Evolutionary conservation across 2,113 vertebrate genomes (phyloP).

Genomic region (Miniopterus natalensis): DNA sequence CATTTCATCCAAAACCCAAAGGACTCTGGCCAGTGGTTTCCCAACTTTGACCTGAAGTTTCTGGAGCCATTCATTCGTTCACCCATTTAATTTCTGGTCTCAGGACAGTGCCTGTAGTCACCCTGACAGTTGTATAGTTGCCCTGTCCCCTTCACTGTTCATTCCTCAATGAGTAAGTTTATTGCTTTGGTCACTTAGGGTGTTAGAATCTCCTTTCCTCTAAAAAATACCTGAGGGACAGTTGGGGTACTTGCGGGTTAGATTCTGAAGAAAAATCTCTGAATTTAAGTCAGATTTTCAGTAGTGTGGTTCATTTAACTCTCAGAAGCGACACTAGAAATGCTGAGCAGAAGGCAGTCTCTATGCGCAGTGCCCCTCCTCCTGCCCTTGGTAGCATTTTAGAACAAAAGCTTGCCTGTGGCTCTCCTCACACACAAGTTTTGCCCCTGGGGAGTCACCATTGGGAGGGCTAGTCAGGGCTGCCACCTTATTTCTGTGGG

Average conservation of each 20-base stretch:
- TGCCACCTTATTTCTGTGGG: constrained; percentile 62
- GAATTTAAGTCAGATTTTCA: neutral
- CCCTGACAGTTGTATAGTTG: neutral
- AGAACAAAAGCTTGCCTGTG: constrained; percentile 63
- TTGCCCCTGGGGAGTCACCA: constrained; percentile 9
- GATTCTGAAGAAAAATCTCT: neutral
- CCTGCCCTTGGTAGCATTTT: constrained; percentile 58
- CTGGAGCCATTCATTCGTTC: neutral
- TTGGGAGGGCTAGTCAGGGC: neutral
- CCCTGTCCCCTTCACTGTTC: neutral
- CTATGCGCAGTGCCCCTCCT: neutral
- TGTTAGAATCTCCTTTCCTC: constrained; percentile 32
- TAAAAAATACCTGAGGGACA: neutral
- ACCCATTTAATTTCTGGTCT: neutral
- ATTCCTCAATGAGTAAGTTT: neutral
- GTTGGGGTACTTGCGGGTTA: neutral
- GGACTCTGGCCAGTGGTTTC: neutral
- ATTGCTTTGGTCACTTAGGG: neutral
- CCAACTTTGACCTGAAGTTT: neutral
- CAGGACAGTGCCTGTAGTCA: neutral
- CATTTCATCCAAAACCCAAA: neutral
- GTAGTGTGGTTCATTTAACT: neutral
- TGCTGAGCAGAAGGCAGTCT: constrained; percentile 54
- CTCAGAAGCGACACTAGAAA: constrained; percentile 8
- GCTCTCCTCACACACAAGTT: constrained; percentile 6